These are phyloP conservation scores for Danio rerio DNA, from an alignment of 2,113 vertebrate genomes.

Conservation along the genomic window DNA sequence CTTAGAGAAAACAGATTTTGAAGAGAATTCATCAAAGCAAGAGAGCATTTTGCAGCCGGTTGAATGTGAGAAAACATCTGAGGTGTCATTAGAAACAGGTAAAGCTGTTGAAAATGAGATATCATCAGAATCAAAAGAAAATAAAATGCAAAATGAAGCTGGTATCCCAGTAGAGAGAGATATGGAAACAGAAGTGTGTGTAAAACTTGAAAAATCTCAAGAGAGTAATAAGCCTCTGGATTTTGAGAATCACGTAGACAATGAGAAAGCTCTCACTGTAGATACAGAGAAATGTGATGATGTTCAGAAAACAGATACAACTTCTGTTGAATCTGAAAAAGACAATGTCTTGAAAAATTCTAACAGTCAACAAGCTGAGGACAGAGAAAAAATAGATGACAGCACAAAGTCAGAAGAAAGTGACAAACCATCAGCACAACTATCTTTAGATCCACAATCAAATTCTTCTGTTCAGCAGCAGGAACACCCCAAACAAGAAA, in stretches of 20 bases:
- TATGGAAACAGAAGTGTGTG: not conserved
- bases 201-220: constrained; percentile 23
- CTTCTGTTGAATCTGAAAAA: not conserved
- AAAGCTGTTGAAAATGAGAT: constrained; percentile 11
- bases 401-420: constrained; percentile 45
- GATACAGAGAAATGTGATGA: not conserved
- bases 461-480: constrained; percentile 36
- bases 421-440: constrained; percentile 42
- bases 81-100: constrained; percentile 26
- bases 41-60: constrained; percentile 28
- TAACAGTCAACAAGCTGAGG: not conserved
- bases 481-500: constrained; percentile 56
- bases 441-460: constrained; percentile 28
- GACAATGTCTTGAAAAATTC: not conserved
- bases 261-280: constrained; percentile 21
- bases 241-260: constrained; percentile 9
- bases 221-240: not conserved
- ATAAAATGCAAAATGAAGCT: not conserved
- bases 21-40: not conserved
- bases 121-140: not conserved
- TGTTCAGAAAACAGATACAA: constrained; percentile 39
- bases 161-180: constrained; percentile 26
- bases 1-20: constrained; percentile 22
- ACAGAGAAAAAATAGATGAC: constrained; percentile 31
- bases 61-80: constrained; percentile 28